Percentiles rank a stretch among this genome's conserved stretches.
Conservation (phyloP, 1,140 invertebrate species). For the Bombyx mori region DNA sequence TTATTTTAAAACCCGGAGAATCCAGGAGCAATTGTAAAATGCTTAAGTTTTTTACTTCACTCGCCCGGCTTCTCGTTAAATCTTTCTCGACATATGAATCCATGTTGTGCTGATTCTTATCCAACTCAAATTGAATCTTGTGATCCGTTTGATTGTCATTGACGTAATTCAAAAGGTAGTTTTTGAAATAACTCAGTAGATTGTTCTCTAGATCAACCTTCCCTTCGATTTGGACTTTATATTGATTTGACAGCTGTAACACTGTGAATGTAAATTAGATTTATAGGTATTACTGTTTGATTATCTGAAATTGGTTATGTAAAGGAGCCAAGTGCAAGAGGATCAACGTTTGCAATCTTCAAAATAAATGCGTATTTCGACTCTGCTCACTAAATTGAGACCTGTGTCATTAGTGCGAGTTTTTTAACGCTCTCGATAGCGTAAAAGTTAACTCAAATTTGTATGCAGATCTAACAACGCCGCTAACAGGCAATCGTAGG, state of each 20-base stretch:
- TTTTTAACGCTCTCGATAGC: too few species aligned
- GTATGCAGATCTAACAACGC: too few species aligned
- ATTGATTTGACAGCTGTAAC: not conserved
- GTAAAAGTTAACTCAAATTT: too few species aligned
- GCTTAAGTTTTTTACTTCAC: conserved; percentile 12
- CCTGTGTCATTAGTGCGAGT: too few species aligned
- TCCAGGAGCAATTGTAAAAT: too few species aligned
- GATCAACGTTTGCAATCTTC: not conserved
- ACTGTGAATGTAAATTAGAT: not conserved
- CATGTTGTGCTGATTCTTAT: too few species aligned
- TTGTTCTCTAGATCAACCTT: conserved; percentile 2
- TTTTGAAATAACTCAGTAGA: not conserved
- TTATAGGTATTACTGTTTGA: not conserved
- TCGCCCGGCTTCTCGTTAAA: conserved; percentile 10
- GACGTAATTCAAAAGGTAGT: not conserved
- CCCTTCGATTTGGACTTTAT: conserved; percentile 1
- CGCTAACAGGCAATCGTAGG: too few species aligned
- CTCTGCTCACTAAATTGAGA: too few species aligned
- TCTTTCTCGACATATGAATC: conserved; percentile 2
- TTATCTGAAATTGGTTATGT: not conserved
- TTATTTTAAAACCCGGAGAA: too few species aligned
- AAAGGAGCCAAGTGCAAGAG: not conserved
- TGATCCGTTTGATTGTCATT: not conserved
- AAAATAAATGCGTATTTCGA: too few species aligned
- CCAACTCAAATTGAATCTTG: too few species aligned